Evolutionary conservation across 1,140 invertebrate genomes (phyloP).

Genomic region (Drosophila mauritiana): DNA sequence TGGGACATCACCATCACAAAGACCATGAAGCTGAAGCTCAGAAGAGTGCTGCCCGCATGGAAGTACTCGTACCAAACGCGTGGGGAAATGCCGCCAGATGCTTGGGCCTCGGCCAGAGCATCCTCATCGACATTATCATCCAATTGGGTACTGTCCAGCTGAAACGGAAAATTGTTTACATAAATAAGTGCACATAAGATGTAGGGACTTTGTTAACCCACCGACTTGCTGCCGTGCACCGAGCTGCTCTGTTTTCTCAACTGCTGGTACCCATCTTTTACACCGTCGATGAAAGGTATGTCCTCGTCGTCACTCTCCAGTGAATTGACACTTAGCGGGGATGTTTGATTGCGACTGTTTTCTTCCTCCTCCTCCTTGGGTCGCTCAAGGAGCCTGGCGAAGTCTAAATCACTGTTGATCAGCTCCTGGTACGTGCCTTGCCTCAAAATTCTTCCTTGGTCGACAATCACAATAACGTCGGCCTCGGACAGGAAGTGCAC

Average conservation of each 20-base stretch:
- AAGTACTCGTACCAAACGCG: constrained; percentile 89
- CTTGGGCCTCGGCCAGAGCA: constrained; percentile 86
- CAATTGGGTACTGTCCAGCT: constrained; percentile 41
- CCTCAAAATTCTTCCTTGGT: constrained; percentile 87
- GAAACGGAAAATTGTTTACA: neutral
- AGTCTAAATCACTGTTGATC: constrained; percentile 86
- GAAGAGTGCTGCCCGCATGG: constrained; percentile 87
- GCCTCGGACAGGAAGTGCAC: constrained; percentile 91
- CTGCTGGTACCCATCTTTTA: constrained; percentile 68
- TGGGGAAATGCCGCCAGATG: constrained; percentile 86
- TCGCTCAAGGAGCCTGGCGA: constrained; percentile 85
- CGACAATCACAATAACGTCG: constrained; percentile 91
- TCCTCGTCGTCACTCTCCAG: constrained; percentile 78
- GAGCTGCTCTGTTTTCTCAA: constrained; percentile 64
- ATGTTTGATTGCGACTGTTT: constrained; percentile 21
- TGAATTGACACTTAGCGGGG: constrained; percentile 75
- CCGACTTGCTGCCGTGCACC: constrained; percentile 68
- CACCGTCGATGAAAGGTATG: constrained; percentile 83
- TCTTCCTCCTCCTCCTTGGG: constrained; percentile 65
- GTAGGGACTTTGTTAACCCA: constrained; percentile 26
- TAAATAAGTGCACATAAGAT: too few relatives aligned
- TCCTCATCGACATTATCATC: constrained; percentile 75
- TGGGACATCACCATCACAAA: constrained; percentile 89
- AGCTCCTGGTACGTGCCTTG: constrained; percentile 87
- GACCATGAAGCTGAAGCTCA: constrained; percentile 86